Conservation (phyloP, 2,888 invertebrate species). For the Gerris lacustris region DNA sequence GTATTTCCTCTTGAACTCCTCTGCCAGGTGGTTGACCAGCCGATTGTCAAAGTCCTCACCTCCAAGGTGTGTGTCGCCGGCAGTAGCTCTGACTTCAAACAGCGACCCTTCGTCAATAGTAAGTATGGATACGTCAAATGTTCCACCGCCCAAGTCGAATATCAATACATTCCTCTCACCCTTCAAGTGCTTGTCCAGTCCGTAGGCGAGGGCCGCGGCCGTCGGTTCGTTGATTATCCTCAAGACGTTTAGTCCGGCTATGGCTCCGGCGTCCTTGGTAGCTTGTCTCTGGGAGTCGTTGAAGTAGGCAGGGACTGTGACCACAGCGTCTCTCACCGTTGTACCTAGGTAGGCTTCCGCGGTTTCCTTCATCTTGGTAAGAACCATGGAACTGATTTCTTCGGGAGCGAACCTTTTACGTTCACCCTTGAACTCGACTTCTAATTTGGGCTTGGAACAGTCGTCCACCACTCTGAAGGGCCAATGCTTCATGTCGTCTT, state of each 20-base stretch:
- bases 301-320: conserved; percentile 71
- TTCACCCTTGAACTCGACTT: conserved; percentile 53
- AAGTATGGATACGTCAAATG: conserved; percentile 72
- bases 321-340: conserved; percentile 54
- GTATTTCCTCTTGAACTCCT: conserved; percentile 45
- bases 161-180: conserved; percentile 68
- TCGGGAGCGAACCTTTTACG: conserved; percentile 52
- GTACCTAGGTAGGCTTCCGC: conserved; percentile 49
- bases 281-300: conserved; percentile 54
- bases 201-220: conserved; percentile 75
- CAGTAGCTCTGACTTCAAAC: conserved; percentile 61
- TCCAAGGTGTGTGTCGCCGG: conserved; percentile 72
- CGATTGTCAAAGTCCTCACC: conserved; percentile 53
- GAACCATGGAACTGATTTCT: conserved; percentile 56
- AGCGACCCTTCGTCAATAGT: conserved; percentile 49
- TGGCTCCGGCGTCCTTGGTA: conserved; percentile 76
- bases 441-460: conserved; percentile 52
- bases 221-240: conserved; percentile 86
- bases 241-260: conserved; percentile 74
- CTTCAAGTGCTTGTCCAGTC: conserved; percentile 41
- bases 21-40: conserved; percentile 46
- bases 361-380: conserved; percentile 50
- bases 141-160: conserved; percentile 57
- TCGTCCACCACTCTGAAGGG: conserved; percentile 61
- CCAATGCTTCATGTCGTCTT: conserved; percentile 71